Evolutionary conservation across 2,888 invertebrate genomes (phyloP).

Genomic region (Alloplasta piceator): DNA sequence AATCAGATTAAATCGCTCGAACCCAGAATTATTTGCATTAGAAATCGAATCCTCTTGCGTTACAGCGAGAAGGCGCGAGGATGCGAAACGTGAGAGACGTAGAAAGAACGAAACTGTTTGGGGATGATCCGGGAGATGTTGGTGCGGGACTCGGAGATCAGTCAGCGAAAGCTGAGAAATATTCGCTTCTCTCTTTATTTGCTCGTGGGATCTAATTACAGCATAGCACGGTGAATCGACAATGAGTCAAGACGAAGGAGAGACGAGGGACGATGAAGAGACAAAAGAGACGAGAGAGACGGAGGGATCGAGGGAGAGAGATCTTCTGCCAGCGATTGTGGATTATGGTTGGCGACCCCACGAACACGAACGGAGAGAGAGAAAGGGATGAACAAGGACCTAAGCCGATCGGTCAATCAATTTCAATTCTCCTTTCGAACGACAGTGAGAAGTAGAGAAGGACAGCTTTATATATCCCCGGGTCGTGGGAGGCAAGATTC

Average conservation of each 20-base stretch:
- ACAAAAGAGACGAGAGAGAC: conserved; percentile 13
- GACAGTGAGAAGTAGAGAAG: conserved; percentile 56
- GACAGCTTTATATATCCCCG: conserved; percentile 18
- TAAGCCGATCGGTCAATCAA: conserved; percentile 70
- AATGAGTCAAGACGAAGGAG: conserved; percentile 21
- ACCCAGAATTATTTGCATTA: conserved; percentile 69
- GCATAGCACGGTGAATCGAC: conserved; percentile 43
- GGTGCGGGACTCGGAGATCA: conserved; percentile 6
- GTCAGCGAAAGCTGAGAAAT: conserved; percentile 58
- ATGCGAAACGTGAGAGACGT: conserved; percentile 1
- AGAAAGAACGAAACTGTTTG: not conserved
- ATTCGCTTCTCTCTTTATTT: conserved; percentile 64
- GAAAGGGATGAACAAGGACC: conserved; percentile 44
- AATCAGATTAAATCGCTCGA: conserved; percentile 70
- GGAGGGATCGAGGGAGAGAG: conserved; percentile 24
- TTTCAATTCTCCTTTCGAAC: conserved; percentile 66
- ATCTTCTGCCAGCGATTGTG: conserved; percentile 52
- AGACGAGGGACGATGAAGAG: conserved; percentile 19
- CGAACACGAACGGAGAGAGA: conserved; percentile 38
- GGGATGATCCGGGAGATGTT: not conserved
- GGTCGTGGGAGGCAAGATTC: conserved; percentile 36
- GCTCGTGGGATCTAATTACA: conserved; percentile 67
- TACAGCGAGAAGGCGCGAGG: conserved; percentile 1
- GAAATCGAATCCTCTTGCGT: conserved; percentile 64
- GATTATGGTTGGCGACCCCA: conserved; percentile 10